Conservation (phyloP, 2,113 vertebrate genomes). For the Actinemys pallida region DNA sequence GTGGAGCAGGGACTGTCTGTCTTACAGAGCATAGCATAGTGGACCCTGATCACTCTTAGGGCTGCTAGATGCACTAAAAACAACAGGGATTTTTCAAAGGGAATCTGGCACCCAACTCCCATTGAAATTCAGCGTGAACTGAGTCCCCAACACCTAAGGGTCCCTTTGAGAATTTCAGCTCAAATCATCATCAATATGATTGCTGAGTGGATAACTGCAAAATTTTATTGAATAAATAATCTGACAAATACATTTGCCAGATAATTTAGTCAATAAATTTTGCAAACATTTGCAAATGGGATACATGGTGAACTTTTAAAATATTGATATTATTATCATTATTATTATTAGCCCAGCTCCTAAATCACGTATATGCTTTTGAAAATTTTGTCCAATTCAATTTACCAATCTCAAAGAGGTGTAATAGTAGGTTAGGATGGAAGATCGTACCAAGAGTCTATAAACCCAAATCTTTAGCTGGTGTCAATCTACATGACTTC, state of each 20-base stretch:
- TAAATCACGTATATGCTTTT: background rate
- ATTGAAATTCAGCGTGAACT: background rate
- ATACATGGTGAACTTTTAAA: background rate
- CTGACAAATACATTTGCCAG: background rate
- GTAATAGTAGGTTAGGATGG: background rate
- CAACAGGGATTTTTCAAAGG: background rate
- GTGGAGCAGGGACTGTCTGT: background rate
- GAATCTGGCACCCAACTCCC: fast-evolving
- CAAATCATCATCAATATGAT: background rate
- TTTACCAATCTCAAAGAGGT: background rate
- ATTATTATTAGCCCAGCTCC: background rate
- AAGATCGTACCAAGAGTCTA: background rate
- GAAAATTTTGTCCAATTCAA: background rate
- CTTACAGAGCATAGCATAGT: background rate
- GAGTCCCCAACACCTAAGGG: fast-evolving
- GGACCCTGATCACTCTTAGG: background rate
- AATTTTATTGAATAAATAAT: background rate
- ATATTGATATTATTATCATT: background rate
- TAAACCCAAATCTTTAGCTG: background rate
- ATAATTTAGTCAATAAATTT: background rate
- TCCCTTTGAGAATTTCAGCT: background rate
- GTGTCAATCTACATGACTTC: background rate
- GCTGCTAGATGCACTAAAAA: background rate
- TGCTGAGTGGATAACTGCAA: background rate
- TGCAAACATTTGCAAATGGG: background rate